Evolutionary conservation across 1,140 invertebrate genomes (phyloP), one percentile per base, ranked within the genome.

Genomic region (Drosophila funebris): DNA sequence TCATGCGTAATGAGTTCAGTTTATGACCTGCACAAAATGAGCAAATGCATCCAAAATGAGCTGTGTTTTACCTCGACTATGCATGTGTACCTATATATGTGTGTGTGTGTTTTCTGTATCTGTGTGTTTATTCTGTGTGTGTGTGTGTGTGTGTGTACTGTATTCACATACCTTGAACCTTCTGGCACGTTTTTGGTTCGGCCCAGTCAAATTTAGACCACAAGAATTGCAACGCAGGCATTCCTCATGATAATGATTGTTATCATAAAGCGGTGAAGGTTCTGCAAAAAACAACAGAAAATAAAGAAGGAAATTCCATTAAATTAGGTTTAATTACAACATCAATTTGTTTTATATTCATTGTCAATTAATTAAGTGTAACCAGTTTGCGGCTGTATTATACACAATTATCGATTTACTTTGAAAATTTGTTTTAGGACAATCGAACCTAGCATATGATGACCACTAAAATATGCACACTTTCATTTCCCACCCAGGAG

Each of bases 191-290:
- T 94, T 94, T 92, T 94, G 96, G 92, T 97, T 98, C 67, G 96
- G 96, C 76, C 97, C 97, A 67, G 97, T 97, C 81, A 98, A 94
- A 93, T 98, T 97, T 91, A 97, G 93, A 79, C 96, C 96, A 92
- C 97, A 98, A 81, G 96, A 97, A 93, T 98, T 97, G 95, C 97
- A 98, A 95, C 96, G 96, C 84, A 98, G 94, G 93, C 97, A 98
- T 95, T 98, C 97, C 94, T 98, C 97, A 94, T 98, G 97, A 93
- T 98, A 98, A 91, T 97, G 96, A 92, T 97, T 97, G 94, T 97
- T 97, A 94, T 97, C 96, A 92, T 97, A 97, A 80, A 97, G 92
- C 68, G 96, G 96, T 33, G 96, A 97, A 67, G 96, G 96, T 92
- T 97, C 96, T 98, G 94, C 16, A 94, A 95, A 39, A 33, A 16